A percentile compares a stretch with the other conserved stretches of the same genome.
Evolutionary conservation across 2,888 invertebrate genomes (phyloP).

Genomic region (Enoplolaimus lenunculus): DNA sequence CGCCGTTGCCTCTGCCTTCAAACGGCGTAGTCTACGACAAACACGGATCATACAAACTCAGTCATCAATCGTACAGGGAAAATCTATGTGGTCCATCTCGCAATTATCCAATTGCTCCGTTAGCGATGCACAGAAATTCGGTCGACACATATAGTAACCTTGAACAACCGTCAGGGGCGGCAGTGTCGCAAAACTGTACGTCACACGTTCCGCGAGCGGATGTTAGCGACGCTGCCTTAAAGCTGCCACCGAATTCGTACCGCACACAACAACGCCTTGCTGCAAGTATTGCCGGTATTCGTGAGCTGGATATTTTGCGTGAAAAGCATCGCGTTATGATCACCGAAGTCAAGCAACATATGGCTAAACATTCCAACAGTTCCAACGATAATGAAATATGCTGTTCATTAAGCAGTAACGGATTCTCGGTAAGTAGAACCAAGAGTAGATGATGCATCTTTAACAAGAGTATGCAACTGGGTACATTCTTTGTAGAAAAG

Average conservation of each 20-base stretch:
- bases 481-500: too few relatives aligned
- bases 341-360: conserved; percentile 8
- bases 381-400: too few relatives aligned
- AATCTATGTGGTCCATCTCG: neutral
- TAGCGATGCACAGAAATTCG: too few relatives aligned
- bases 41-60: neutral
- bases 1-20: neutral
- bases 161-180: neutral
- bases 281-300: conserved; percentile 14
- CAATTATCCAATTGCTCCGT: neutral
- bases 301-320: conserved; percentile 18
- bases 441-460: too few relatives aligned
- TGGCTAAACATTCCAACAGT: too few relatives aligned
- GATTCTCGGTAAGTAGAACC: too few relatives aligned
- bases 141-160: neutral
- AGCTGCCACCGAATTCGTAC: too few relatives aligned
- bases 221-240: neutral
- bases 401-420: too few relatives aligned
- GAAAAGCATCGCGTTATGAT: conserved; percentile 20
- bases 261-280: conserved; percentile 17
- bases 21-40: neutral
- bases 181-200: neutral
- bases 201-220: neutral
- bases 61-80: neutral
- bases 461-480: too few relatives aligned